Conservation (phyloP, 23 tunicate species). For the Halocynthia roretzi region DNA sequence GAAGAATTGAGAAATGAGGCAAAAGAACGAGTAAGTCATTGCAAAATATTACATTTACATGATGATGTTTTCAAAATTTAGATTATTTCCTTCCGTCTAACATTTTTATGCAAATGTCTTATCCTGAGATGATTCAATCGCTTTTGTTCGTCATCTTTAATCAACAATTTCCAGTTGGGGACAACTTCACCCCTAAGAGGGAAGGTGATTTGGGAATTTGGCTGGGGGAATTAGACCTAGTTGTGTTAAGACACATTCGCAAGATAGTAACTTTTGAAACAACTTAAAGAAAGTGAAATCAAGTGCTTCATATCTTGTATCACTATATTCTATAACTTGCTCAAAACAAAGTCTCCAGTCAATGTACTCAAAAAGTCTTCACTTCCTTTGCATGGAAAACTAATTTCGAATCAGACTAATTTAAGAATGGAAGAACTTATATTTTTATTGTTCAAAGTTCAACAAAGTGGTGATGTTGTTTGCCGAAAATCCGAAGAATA, state of each 20-base stretch:
- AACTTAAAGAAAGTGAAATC: no score
- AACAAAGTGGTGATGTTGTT: conserved; percentile 38
- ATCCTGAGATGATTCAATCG: no score
- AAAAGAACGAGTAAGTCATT: conserved; percentile 42
- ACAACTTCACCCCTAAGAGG: no score
- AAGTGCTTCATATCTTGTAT: not conserved
- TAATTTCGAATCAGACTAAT: not conserved
- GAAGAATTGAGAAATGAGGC: conserved; percentile 54
- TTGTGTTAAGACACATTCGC: no score
- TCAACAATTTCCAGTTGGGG: no score
- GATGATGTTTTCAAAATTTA: not conserved
- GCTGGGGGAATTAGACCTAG: no score
- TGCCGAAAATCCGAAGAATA: conserved; percentile 74
- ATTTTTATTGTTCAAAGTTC: conserved; percentile 39
- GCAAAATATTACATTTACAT: not conserved
- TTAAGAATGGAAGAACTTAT: no score
- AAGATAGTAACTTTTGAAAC: no score
- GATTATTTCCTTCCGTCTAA: no score
- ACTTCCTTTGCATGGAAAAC: not conserved
- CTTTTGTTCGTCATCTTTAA: no score
- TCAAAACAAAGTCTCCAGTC: not conserved
- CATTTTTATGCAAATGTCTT: no score
- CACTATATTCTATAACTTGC: not conserved
- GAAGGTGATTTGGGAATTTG: no score
- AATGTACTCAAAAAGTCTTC: not conserved